Conservation (phyloP, 2,888 invertebrate species). For the Ethmia dodecea region DNA sequence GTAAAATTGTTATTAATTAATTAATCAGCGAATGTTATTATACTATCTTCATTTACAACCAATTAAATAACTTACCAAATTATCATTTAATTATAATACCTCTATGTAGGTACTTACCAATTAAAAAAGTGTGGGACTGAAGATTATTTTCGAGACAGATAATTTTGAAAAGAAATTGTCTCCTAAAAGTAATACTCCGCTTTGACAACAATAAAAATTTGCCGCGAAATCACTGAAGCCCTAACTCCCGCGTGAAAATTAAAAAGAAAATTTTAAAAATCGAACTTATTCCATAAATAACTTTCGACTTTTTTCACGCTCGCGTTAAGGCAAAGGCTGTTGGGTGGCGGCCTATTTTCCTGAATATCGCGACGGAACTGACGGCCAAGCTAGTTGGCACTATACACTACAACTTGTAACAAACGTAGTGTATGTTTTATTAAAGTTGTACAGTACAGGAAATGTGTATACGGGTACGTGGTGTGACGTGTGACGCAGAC, state of each 20-base stretch:
- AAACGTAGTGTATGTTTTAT: background rate
- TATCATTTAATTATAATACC: no score
- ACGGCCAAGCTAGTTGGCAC: slow-evolving; percentile 25
- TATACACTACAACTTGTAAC: slow-evolving; percentile 20
- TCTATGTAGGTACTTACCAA: no score
- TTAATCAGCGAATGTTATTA: no score
- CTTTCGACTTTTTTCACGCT: slow-evolving; percentile 35
- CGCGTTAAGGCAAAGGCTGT: slow-evolving; percentile 37
- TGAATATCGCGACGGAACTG: slow-evolving; percentile 51
- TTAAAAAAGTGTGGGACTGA: no score
- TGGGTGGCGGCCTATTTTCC: slow-evolving; percentile 55
- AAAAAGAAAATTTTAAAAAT: slow-evolving; percentile 24
- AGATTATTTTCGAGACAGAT: no score
- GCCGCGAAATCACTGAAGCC: slow-evolving; percentile 1
- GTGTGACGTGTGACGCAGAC: background rate
- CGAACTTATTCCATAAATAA: slow-evolving; percentile 33
- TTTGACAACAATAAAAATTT: no score
- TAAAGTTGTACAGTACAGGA: slow-evolving; percentile 34
- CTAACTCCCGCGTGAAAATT: slow-evolving; percentile 7
- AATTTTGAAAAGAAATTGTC: no score
- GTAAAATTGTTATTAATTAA: no score
- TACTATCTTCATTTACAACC: no score
- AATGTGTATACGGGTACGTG: slow-evolving; percentile 19
- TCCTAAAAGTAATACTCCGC: no score
- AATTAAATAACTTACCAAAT: no score